phyloP scores from a whole-genome alignment of 2,797 vertebrate species.

The Argya squamiceps region DNA sequence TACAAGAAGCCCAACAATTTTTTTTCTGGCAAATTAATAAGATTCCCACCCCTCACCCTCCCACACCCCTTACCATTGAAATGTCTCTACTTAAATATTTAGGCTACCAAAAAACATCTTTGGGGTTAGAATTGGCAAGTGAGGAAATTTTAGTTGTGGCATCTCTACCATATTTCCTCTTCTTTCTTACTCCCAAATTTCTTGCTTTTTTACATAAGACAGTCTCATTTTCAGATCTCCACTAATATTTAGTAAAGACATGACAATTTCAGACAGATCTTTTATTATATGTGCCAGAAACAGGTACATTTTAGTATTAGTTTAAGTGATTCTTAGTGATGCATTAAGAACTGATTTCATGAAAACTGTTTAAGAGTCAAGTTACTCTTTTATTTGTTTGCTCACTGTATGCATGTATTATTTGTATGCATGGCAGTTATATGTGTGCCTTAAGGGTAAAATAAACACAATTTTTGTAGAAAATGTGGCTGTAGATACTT shows the following conservation, averaged over 20 bases:
- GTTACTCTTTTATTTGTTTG: not conserved
- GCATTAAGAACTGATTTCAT: not conserved
- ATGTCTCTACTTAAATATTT: not conserved
- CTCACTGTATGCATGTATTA: not conserved
- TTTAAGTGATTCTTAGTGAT: not conserved
- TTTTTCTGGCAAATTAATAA: not conserved
- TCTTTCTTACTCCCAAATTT: not conserved
- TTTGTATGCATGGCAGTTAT: not conserved
- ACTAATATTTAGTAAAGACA: not conserved
- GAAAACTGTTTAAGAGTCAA: not conserved
- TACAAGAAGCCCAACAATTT: not conserved
- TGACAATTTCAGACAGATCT: not conserved
- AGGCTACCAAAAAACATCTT: not conserved
- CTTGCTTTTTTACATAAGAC: not conserved
- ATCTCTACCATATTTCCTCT: not conserved
- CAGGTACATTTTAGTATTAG: not conserved
- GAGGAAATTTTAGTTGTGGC: not conserved
- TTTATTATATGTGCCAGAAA: not conserved
- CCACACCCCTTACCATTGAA: not conserved
- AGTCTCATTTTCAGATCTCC: not conserved
- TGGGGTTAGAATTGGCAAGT: not conserved
- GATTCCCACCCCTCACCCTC: not conserved
- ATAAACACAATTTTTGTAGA: not conserved
- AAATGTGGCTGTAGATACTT: not conserved
- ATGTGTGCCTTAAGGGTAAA: not conserved